phyloP scores from a whole-genome alignment of 2,797 vertebrate genomes.

The Dipus sagitta region DNA sequence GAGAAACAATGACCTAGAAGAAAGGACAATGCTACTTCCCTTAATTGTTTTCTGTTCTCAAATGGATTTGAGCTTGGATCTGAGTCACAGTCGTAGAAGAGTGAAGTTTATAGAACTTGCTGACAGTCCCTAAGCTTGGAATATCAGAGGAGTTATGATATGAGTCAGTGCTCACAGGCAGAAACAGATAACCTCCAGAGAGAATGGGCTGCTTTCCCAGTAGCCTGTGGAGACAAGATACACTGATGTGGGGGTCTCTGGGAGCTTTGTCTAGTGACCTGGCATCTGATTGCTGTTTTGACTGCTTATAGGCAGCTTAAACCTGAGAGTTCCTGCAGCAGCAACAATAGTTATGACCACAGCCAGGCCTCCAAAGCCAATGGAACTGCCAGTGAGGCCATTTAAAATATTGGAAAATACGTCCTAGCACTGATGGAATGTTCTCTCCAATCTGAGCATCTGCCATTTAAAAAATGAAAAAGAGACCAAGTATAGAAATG shows the following conservation, averaged over 20 bases:
- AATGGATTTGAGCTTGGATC: conserved; percentile 28
- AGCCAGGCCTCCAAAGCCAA: background rate
- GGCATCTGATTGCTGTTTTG: conserved; percentile 18
- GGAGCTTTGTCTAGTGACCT: conserved; percentile 7
- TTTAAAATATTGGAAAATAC: conserved; percentile 65
- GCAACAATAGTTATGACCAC: background rate
- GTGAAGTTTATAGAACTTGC: conserved; percentile 9
- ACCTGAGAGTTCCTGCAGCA: background rate
- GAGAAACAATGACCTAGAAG: background rate
- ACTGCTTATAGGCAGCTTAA: background rate
- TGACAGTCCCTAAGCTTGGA: background rate
- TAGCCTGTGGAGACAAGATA: background rate
- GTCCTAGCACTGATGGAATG: background rate
- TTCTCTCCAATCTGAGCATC: conserved; percentile 26
- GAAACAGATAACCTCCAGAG: background rate
- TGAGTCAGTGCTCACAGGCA: background rate
- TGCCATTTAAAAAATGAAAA: conserved; percentile 47
- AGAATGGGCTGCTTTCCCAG: conserved; percentile 14
- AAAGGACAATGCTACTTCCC: background rate
- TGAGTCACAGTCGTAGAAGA: background rate
- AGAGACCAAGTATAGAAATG: background rate
- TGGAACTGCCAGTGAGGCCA: conserved; percentile 14
- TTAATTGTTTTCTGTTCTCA: conserved; percentile 51
- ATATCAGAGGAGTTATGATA: background rate
- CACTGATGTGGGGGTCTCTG: background rate